phyloP scores from a whole-genome alignment of 2,888 invertebrate species.

The Drosophila mettleri region DNA sequence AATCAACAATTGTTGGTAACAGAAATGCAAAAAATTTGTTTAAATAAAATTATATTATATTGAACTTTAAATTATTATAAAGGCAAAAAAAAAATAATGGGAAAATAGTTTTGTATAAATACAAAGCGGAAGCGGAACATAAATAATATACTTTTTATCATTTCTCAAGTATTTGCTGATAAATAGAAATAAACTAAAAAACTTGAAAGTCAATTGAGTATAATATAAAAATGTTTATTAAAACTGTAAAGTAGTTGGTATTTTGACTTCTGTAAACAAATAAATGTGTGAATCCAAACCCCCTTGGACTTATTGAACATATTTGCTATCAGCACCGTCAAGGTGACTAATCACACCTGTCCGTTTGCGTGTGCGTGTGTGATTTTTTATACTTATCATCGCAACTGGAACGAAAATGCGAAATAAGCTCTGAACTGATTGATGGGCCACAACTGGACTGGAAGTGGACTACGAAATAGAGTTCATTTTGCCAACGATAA shows the following conservation, averaged over 20 bases:
- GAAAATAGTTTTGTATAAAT: no score
- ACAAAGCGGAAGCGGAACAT: no score
- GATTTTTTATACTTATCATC: conserved; percentile 31
- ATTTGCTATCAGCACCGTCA: conserved; percentile 17
- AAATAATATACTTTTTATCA: no score
- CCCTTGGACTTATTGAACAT: not conserved
- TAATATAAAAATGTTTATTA: not conserved
- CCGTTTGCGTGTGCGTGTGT: not conserved
- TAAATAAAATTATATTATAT: no score
- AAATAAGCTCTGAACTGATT: conserved; percentile 49
- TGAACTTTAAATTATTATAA: no score
- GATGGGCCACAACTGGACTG: conserved; percentile 37
- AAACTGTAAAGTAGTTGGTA: not conserved
- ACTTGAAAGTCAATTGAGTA: not conserved
- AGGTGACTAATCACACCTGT: conserved; percentile 43
- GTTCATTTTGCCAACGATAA: conserved; percentile 11
- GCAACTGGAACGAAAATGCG: conserved; percentile 28
- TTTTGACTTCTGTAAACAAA: not conserved
- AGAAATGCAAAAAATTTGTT: no score
- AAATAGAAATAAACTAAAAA: not conserved
- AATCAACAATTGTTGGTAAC: no score
- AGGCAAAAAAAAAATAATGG: no score
- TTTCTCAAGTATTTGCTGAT: no score
- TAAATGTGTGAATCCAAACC: not conserved
- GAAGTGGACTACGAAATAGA: conserved; percentile 12